These are phyloP conservation scores for Flexamia atlantica DNA, from an alignment of 2,888 invertebrate species.

Conservation along the genomic window DNA sequence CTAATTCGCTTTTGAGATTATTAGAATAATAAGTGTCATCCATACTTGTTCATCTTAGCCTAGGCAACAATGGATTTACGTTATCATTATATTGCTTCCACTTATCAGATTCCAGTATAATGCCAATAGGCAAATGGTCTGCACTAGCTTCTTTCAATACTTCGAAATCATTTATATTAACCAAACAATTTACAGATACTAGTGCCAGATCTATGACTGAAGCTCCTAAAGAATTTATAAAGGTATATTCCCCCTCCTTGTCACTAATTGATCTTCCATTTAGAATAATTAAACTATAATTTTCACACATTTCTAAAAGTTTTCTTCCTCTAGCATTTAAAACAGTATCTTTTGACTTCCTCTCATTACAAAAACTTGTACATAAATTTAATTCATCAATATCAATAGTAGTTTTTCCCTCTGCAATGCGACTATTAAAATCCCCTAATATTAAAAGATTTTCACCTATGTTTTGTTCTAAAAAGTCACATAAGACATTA, in stretches of 20 bases:
- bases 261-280: constrained; percentile 62
- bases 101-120: too few relatives aligned
- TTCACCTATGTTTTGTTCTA: neutral
- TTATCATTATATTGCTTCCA: too few relatives aligned
- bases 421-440: constrained; percentile 19
- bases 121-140: too few relatives aligned
- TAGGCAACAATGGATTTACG: too few relatives aligned
- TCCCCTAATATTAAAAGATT: constrained; percentile 27
- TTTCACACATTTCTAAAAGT: constrained; percentile 21
- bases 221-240: constrained; percentile 44
- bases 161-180: constrained; percentile 29
- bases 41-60: too few relatives aligned
- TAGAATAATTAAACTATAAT: constrained; percentile 56
- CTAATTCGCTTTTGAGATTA: too few relatives aligned
- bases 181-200: constrained; percentile 24
- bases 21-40: too few relatives aligned
- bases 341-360: constrained; percentile 47
- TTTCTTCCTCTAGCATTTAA: constrained; percentile 34
- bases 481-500: neutral
- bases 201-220: constrained; percentile 61
- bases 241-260: constrained; percentile 60
- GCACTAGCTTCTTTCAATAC: too few relatives aligned
- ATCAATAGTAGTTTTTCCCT: neutral
- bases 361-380: neutral
- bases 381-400: neutral